Percentiles rank a stretch among this genome's conserved stretches.
Evolutionary conservation across 1,140 invertebrate species (phyloP).

Genomic region (Rhyacophila brunnea): DNA sequence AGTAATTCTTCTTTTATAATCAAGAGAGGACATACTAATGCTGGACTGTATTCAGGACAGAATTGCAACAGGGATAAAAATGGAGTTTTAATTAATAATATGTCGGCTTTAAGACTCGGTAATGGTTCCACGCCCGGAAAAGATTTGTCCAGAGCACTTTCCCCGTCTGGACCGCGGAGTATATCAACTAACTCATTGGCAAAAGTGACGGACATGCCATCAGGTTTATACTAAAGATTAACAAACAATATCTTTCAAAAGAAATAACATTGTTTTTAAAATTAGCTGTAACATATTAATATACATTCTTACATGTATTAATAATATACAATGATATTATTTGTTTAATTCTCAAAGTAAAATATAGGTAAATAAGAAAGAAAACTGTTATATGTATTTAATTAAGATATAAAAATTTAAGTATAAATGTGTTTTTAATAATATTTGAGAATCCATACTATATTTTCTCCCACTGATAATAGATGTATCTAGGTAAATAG

Average conservation of each 20-base stretch:
- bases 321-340: no score
- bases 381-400: no score
- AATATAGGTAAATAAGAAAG: no score
- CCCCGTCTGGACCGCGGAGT: slow-evolving; percentile 44
- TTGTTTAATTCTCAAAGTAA: no score
- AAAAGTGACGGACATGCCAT: slow-evolving; percentile 70
- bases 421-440: no score
- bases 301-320: no score
- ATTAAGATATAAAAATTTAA: no score
- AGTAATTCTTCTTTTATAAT: slow-evolving; percentile 55
- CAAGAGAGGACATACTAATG: slow-evolving; percentile 59
- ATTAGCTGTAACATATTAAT: no score
- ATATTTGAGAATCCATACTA: slow-evolving; percentile 49
- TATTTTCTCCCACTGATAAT: slow-evolving; percentile 41
- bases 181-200: slow-evolving; percentile 43
- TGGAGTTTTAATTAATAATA: slow-evolving; percentile 40
- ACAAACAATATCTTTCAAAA: no score
- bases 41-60: slow-evolving; percentile 62
- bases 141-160: slow-evolving; percentile 46
- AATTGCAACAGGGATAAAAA: slow-evolving; percentile 42
- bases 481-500: slow-evolving; percentile 41
- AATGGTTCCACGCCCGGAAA: slow-evolving; percentile 47
- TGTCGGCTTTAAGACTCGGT: slow-evolving; percentile 44
- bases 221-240: slow-evolving; percentile 63
- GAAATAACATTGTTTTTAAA: no score